Conservation (phyloP, 2,888 invertebrate species). For the Drosophila gaucha region DNA sequence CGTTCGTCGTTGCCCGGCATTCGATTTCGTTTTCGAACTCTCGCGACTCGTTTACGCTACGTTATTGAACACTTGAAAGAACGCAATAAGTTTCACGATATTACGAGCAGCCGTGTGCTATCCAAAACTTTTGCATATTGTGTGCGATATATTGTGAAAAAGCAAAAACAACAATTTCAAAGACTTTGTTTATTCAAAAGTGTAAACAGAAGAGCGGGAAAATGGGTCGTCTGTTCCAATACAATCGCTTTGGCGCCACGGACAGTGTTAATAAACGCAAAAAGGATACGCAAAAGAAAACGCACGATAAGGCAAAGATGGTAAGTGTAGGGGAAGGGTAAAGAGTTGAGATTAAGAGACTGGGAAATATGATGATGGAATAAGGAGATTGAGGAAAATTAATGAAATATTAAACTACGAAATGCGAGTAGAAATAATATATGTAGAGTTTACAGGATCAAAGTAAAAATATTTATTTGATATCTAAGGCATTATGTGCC, state of each 20-base stretch:
- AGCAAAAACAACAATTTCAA: constrained; percentile 13
- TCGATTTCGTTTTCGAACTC: constrained; percentile 12
- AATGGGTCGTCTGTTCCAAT: constrained; percentile 83
- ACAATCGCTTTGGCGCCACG: constrained; percentile 79
- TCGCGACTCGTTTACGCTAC: constrained; percentile 11
- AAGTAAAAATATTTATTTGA: not conserved
- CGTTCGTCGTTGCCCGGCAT: constrained; percentile 22
- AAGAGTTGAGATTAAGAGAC: not conserved
- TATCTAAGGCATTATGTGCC: too few relatives aligned
- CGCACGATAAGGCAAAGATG: constrained; percentile 64
- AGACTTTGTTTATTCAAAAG: constrained; percentile 54
- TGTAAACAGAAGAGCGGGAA: constrained; percentile 54
- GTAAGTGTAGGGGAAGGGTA: constrained; percentile 47
- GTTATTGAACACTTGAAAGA: constrained; percentile 46
- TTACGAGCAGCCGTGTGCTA: constrained; percentile 37
- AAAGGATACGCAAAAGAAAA: constrained; percentile 69
- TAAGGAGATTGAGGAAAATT: not conserved
- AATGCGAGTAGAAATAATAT: not conserved
- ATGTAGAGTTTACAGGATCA: too few relatives aligned
- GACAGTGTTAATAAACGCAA: constrained; percentile 66
- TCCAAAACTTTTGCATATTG: constrained; percentile 24
- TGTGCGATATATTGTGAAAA: constrained; percentile 36
- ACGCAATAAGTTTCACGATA: constrained; percentile 56
- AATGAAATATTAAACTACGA: not conserved
- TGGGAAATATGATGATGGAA: not conserved